These are phyloP conservation scores for Clinocottus analis DNA, from an alignment of 2,113 vertebrate genomes.

Conservation along the genomic window DNA sequence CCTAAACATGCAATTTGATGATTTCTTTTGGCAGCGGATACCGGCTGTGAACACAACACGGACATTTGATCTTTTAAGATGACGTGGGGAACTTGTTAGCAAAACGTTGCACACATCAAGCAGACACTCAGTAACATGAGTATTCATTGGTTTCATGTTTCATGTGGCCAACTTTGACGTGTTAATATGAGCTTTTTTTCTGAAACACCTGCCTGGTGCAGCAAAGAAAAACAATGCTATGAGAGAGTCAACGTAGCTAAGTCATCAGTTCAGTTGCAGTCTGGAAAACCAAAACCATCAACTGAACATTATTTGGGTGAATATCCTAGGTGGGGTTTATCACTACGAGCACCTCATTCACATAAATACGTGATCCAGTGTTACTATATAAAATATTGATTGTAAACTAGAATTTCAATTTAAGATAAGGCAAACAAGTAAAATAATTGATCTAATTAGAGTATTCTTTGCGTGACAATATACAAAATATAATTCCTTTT, in stretches of 20 bases:
- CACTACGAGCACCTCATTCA: not conserved
- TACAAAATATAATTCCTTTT: slow-evolving; percentile 7
- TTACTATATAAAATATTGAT: not conserved
- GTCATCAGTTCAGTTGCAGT: not conserved
- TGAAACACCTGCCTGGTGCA: not conserved
- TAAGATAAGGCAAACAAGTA: not conserved
- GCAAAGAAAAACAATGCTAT: not conserved
- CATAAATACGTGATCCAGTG: not conserved
- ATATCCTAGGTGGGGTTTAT: not conserved
- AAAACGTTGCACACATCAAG: slow-evolving; percentile 1
- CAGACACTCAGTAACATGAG: not conserved
- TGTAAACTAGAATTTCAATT: not conserved
- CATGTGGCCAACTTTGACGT: not conserved
- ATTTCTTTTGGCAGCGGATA: not conserved
- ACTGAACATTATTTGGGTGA: not conserved
- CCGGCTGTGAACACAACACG: not conserved
- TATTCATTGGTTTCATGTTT: too few relatives aligned
- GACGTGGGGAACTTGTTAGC: not conserved
- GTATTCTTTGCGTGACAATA: not conserved
- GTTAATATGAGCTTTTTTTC: not conserved
- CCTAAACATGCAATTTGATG: not conserved
- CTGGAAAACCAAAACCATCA: not conserved
- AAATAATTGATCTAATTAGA: not conserved
- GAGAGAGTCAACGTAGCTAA: not conserved
- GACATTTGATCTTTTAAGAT: not conserved